These are phyloP conservation scores for Hippocampus comes DNA, from an alignment of 2,113 vertebrate genomes.

Conservation along the genomic window DNA sequence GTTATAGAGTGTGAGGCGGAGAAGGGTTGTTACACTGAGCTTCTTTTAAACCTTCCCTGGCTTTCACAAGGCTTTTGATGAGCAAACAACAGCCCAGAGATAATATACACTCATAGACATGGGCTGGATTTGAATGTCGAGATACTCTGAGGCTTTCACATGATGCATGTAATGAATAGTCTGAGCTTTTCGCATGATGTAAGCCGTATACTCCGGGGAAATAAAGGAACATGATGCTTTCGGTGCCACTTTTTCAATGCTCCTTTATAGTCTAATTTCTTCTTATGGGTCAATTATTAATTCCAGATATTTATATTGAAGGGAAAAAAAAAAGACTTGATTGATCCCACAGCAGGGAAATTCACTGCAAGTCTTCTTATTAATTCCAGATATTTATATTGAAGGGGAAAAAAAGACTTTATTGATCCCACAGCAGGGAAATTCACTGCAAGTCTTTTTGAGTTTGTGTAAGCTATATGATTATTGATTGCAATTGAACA, in stretches of 20 bases:
- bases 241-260: conserved; percentile 20
- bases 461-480: no score
- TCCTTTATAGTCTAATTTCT: conserved; percentile 11
- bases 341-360: neutral
- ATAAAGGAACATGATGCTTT: conserved; percentile 27
- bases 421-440: neutral
- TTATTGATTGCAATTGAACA: no score
- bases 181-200: conserved; percentile 37
- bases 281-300: conserved; percentile 17
- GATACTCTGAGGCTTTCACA: conserved; percentile 19
- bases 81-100: conserved; percentile 66
- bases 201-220: conserved; percentile 33
- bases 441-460: neutral
- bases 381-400: conserved; percentile 16
- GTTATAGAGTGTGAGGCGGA: conserved; percentile 45
- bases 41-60: conserved; percentile 59
- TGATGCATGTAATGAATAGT: no score
- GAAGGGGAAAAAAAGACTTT: neutral
- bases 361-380: neutral
- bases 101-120: conserved; percentile 53
- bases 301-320: conserved; percentile 13
- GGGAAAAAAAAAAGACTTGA: no score
- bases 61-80: conserved; percentile 69
- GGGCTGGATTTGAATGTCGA: conserved; percentile 61
- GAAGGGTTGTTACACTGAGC: conserved; percentile 38